Conservation (phyloP, 2,888 invertebrate genomes). For the Nephrotoma appendiculata region DNA sequence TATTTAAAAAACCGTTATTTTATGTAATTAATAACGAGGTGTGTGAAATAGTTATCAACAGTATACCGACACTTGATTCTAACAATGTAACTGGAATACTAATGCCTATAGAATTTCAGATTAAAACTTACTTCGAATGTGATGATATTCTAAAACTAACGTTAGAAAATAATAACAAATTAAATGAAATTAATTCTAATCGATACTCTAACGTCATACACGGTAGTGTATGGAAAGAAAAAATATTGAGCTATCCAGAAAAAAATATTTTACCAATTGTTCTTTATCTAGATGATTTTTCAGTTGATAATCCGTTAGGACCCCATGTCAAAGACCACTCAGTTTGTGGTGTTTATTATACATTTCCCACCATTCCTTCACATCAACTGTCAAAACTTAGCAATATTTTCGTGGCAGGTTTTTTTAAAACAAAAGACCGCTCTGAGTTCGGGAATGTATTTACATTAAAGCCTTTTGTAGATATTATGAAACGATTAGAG, state of each 20-base stretch:
- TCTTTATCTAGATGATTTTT: conserved; percentile 12
- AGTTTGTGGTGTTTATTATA: conserved; percentile 12
- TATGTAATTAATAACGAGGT: conserved; percentile 6
- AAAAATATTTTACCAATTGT: conserved; percentile 10
- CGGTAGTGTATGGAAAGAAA: conserved; percentile 11
- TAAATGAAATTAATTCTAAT: neutral
- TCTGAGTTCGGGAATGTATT: conserved; percentile 8
- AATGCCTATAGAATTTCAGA: conserved; percentile 11
- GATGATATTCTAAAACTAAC: conserved; percentile 10
- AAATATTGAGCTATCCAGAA: conserved; percentile 3
- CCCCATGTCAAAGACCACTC: conserved; percentile 10
- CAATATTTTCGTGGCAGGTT: conserved; percentile 11
- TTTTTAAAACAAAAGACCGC: conserved; percentile 10
- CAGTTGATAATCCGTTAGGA: conserved; percentile 11
- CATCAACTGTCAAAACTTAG: conserved; percentile 11
- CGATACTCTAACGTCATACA: conserved; percentile 7
- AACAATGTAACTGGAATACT: conserved; percentile 10
- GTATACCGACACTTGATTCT: conserved; percentile 6
- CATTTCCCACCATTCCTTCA: conserved; percentile 12
- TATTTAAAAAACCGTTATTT: neutral
- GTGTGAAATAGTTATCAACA: conserved; percentile 8
- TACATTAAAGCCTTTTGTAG: conserved; percentile 1
- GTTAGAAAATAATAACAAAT: conserved; percentile 7
- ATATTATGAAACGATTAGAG: conserved; percentile 8
- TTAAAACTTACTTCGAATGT: conserved; percentile 8